phyloP scores from a whole-genome alignment of 2,797 vertebrate species.

The Xiphorhynchus erythropygius region DNA sequence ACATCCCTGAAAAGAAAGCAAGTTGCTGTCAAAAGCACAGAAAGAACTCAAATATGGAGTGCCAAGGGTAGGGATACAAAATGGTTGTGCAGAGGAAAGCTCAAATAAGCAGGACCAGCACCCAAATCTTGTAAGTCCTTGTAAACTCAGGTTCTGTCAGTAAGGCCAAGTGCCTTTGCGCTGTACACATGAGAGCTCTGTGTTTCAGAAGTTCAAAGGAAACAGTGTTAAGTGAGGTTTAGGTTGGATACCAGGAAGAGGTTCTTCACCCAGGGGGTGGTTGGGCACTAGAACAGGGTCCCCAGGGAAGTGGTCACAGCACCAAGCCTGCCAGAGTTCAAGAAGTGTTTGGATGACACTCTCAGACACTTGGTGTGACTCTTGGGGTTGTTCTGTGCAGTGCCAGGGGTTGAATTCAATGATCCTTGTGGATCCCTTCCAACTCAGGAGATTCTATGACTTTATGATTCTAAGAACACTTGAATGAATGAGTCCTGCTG shows the following conservation, averaged over 20 bases:
- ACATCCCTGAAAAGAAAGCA: background rate
- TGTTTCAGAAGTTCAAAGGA: background rate
- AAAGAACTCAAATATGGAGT: background rate
- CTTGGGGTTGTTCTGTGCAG: background rate
- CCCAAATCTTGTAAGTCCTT: background rate
- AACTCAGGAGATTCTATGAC: background rate
- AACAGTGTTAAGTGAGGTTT: background rate
- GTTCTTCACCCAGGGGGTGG: background rate
- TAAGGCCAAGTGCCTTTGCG: background rate
- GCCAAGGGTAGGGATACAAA: background rate
- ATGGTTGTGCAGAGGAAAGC: background rate
- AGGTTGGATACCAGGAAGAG: background rate
- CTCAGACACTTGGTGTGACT: background rate
- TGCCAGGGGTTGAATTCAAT: background rate
- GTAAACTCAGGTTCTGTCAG: background rate
- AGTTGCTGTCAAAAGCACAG: background rate
- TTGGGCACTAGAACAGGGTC: background rate
- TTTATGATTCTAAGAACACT: background rate
- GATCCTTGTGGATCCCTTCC: background rate
- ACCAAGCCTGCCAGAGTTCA: background rate
- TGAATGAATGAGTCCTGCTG: background rate
- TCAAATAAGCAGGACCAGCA: background rate
- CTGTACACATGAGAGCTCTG: too few species aligned
- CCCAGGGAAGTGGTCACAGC: background rate
- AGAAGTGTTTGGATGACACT: rapidly evolving